A percentile compares a stretch with the other conserved stretches of the same genome.
Conservation (phyloP, 2,888 invertebrate genomes). For the Eilema griseolum region DNA sequence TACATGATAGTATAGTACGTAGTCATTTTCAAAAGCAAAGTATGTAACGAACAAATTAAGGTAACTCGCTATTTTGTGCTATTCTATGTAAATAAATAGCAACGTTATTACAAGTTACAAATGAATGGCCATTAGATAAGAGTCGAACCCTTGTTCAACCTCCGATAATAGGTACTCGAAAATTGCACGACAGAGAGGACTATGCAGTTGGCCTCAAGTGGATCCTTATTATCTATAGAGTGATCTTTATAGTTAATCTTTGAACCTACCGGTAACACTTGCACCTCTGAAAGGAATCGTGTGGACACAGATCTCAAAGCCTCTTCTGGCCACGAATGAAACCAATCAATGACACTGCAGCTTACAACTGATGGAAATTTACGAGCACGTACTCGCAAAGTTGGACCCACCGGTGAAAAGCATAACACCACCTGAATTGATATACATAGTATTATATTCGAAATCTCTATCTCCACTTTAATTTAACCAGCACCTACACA, state of each 20-base stretch:
- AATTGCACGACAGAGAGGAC: not conserved
- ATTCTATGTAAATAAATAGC: too few species aligned
- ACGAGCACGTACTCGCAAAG: constrained; percentile 94
- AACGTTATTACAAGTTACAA: not conserved
- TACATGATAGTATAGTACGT: not conserved
- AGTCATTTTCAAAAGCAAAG: not conserved
- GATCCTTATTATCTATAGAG: not conserved
- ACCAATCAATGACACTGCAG: constrained; percentile 98
- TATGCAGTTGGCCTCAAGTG: too few species aligned
- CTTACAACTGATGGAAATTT: constrained; percentile 98
- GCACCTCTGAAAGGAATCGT: constrained; percentile 92
- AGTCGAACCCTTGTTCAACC: too few species aligned
- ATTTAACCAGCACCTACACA: too few species aligned
- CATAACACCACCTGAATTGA: constrained; percentile 91
- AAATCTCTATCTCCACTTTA: not conserved
- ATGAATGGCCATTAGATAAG: not conserved
- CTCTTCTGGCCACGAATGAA: constrained; percentile 98
- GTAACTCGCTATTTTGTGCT: not conserved
- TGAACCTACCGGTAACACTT: constrained; percentile 88
- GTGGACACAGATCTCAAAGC: constrained; percentile 96
- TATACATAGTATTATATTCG: not conserved
- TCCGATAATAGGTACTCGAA: not conserved
- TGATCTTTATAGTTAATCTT: not conserved
- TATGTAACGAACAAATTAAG: not conserved
- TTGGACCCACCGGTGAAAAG: constrained; percentile 97